These are phyloP conservation scores for Anguilla rostrata DNA, from an alignment of 2,113 vertebrate species.

Conservation along the genomic window DNA sequence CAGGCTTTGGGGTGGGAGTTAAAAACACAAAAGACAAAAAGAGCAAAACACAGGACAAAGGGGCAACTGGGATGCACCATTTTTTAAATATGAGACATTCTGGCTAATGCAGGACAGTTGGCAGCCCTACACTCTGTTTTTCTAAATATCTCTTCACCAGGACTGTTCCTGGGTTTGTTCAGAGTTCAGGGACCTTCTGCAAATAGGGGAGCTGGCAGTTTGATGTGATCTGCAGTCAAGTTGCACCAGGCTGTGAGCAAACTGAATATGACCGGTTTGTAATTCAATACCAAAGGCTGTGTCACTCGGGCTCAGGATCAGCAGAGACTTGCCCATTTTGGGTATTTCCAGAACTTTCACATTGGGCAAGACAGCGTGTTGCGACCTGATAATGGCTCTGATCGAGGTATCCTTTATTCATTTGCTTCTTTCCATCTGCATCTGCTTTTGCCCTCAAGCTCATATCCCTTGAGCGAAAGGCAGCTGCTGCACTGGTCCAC, in stretches of 20 bases:
- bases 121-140: neutral
- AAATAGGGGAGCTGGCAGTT: neutral
- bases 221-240: neutral
- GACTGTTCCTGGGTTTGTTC: too few relatives aligned
- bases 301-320: conserved; percentile 17
- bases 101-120: neutral
- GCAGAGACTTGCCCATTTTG: neutral
- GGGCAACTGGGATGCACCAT: too few relatives aligned
- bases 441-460: neutral
- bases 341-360: neutral
- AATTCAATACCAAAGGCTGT: conserved; percentile 8
- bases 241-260: neutral
- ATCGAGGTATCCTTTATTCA: neutral
- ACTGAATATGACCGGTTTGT: conserved; percentile 6
- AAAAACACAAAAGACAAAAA: too few relatives aligned
- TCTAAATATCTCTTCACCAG: neutral
- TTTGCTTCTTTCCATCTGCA: neutral
- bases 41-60: too few relatives aligned
- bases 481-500: conserved; percentile 31
- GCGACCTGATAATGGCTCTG: too few relatives aligned
- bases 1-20: too few relatives aligned
- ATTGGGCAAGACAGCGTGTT: neutral
- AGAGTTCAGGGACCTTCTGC: neutral
- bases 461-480: conserved; percentile 13
- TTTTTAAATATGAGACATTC: too few relatives aligned